A percentile compares a stretch with the other conserved stretches of the same genome.
phyloP scores from a whole-genome alignment of 2,888 invertebrate genomes.

The Aproaerema taeniolella region DNA sequence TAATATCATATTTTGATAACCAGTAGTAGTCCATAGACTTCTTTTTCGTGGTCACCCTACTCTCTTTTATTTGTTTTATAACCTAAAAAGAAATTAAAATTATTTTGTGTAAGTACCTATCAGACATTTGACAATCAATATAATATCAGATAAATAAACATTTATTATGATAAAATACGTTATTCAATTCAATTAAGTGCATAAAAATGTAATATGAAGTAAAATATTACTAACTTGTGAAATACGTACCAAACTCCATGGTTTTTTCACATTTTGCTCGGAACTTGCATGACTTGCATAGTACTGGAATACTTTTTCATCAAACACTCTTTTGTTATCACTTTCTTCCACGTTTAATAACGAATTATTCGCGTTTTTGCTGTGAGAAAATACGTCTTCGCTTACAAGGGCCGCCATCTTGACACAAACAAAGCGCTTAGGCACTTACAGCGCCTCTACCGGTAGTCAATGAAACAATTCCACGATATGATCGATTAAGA shows the following conservation, averaged over 20 bases:
- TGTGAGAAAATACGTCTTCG: too few species aligned
- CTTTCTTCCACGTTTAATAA: too few species aligned
- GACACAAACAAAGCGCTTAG: too few species aligned
- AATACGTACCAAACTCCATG: not conserved
- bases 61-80: slow-evolving; percentile 6
- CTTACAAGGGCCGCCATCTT: too few species aligned
- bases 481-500: too few species aligned
- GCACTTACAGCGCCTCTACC: too few species aligned
- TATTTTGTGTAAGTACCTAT: not conserved
- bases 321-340: too few species aligned
- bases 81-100: slow-evolving; percentile 5
- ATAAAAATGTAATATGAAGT: not conserved
- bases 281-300: not conserved
- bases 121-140: not conserved
- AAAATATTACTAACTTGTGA: not conserved
- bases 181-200: not conserved
- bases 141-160: not conserved
- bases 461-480: too few species aligned
- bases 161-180: not conserved
- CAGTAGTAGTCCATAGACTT: slow-evolving; percentile 11
- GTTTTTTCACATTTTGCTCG: not conserved
- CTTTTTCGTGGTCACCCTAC: slow-evolving; percentile 4
- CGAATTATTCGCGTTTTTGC: too few species aligned
- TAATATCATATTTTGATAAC: slow-evolving; percentile 12
- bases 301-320: too few species aligned